Conservation (phyloP, 1,140 invertebrate species). For the Hylaeus anthracinus region DNA sequence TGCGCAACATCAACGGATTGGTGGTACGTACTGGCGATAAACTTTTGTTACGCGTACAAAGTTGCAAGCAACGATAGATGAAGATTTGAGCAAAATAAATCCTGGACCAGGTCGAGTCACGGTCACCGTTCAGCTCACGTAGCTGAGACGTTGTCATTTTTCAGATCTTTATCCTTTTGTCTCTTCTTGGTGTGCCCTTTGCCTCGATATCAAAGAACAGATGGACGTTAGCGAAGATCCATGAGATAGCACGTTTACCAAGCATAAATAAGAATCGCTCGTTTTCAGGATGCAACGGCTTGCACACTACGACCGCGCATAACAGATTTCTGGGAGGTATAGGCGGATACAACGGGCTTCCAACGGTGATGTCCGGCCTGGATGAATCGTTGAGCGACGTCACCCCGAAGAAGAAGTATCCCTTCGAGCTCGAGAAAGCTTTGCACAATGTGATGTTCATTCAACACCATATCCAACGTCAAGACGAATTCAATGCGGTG, state of each 20-base stretch:
- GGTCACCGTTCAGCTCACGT: too few relatives aligned
- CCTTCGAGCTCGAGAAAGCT: slow-evolving; percentile 95
- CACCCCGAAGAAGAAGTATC: slow-evolving; percentile 91
- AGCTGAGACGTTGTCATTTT: too few relatives aligned
- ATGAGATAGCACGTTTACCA: too few relatives aligned
- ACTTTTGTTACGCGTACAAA: neutral
- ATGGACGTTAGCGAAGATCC: too few relatives aligned
- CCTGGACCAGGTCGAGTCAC: too few relatives aligned
- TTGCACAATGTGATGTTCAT: slow-evolving; percentile 98
- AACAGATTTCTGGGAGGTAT: slow-evolving; percentile 88
- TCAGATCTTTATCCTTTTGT: too few relatives aligned
- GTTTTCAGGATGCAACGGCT: slow-evolving; percentile 86
- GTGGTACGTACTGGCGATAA: slow-evolving; percentile 68
- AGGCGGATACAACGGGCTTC: slow-evolving; percentile 88
- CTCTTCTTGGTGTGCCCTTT: too few relatives aligned
- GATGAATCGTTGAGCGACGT: slow-evolving; percentile 91
- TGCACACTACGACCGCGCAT: slow-evolving; percentile 87
- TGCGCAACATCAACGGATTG: slow-evolving; percentile 81
- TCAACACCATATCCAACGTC: slow-evolving; percentile 95
- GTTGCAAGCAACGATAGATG: too few relatives aligned
- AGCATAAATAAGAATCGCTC: neutral
- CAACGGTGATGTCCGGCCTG: slow-evolving; percentile 89
- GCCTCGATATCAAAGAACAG: too few relatives aligned
- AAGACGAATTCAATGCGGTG: slow-evolving; percentile 96
- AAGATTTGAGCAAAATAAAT: too few relatives aligned